These are phyloP conservation scores for Drosophila paracracens DNA, from an alignment of 2,888 invertebrate species.

Conservation along the genomic window DNA sequence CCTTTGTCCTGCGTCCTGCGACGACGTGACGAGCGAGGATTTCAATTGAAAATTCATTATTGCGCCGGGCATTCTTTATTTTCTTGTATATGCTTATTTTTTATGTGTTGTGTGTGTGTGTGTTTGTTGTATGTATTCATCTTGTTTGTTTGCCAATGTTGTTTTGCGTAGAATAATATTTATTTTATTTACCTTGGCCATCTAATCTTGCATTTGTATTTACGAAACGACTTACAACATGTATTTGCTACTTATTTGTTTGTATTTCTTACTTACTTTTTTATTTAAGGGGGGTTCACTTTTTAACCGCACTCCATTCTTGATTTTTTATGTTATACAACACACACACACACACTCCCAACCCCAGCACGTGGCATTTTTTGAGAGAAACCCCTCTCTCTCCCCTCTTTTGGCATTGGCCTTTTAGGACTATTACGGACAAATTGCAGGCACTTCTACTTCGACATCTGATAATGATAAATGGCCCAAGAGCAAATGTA, in stretches of 20 bases:
- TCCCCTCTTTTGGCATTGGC: neutral
- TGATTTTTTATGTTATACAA: neutral
- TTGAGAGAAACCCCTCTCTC: neutral
- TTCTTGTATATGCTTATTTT: constrained; percentile 15
- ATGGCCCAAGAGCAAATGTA: constrained; percentile 19
- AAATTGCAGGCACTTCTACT: constrained; percentile 38
- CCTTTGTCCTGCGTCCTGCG: constrained; percentile 3
- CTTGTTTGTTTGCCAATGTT: constrained; percentile 41
- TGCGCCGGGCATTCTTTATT: constrained; percentile 24
- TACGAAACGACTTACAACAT: constrained; percentile 4
- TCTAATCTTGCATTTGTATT: constrained; percentile 13
- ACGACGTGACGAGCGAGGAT: constrained; percentile 20
- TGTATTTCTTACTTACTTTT: constrained; percentile 13
- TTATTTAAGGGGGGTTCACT: neutral
- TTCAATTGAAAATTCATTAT: constrained; percentile 61
- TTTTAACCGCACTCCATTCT: constrained; percentile 6
- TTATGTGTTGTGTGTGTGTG: constrained; percentile 19
- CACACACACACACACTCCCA: neutral
- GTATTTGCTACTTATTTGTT: constrained; percentile 11
- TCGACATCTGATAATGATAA: constrained; percentile 43
- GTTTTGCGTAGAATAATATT: constrained; percentile 58
- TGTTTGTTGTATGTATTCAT: constrained; percentile 29
- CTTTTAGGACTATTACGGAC: constrained; percentile 31
- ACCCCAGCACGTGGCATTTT: neutral
- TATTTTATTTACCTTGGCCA: constrained; percentile 61